Base-by-base conservation (phyloP, 53 echinoderm and acorn worm species). In the Antedon mediterranea region DNA sequence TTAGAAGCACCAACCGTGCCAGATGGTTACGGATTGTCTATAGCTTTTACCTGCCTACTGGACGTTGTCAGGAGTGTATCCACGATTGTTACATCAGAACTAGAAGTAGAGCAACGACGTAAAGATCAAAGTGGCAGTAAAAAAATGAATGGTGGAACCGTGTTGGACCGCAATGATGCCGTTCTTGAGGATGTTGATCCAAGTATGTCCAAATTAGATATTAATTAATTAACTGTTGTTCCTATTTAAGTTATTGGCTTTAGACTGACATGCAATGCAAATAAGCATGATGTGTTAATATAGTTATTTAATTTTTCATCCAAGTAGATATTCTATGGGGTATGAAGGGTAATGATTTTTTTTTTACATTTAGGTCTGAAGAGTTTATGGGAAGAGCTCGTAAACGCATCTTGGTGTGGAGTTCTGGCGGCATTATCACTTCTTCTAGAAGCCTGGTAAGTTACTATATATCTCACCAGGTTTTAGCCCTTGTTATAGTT, bases 331-430 rank as follows among this genome's bases (percentile, higher is more conserved):
- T n/a, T n/a, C n/a, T n/a, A n/a, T n/a, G n/a, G n/a, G n/a, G n/a
- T n/a, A n/a, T n/a, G n/a, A n/a, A n/a, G n/a, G n/a, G n/a, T n/a
- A n/a, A n/a, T n/a, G n/a, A n/a, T 7, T 41, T 41, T 41, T 7
- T 5, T 41, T 41, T 7, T 57, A 26, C 37, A 18, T 23, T 57
- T 23, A 95, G 95, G 79, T 79, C 78, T 94, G 41, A 79, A 83
- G 43, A 76, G 43, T 28, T 80, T 92, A 14, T 95, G 97, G 97
- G 87, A 87, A 70, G 89, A 89, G 77, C 81, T 95, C 32, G 89
- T 95, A 27, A 92, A 92, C 74, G 89, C 91, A 28, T 95, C 97
- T 28, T 95, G 97, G 97, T 95, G 97, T 82, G 97, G 97, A 0
- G 97, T 95, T 20, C 78, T 95, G 73, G 89, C 97, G 32, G 91